Conservation (phyloP, 2,888 invertebrate species). For the Agonum fuliginosum region DNA sequence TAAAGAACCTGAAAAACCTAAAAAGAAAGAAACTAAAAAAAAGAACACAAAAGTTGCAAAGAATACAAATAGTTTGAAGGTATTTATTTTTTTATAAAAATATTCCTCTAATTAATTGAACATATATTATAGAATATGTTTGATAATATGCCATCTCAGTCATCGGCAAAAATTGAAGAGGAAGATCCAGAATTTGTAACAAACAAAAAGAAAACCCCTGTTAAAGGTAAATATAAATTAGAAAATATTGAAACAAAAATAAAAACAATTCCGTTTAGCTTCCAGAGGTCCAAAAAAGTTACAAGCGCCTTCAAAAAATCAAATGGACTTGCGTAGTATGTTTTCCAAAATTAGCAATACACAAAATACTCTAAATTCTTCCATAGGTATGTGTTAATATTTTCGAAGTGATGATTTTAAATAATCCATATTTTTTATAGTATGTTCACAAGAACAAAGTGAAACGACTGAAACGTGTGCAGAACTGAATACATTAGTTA, state of each 20-base stretch:
- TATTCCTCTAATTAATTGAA: constrained; percentile 1
- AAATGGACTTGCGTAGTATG: constrained; percentile 76
- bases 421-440: constrained; percentile 2
- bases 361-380: constrained; percentile 70
- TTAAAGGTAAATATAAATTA: not conserved
- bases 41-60: constrained; percentile 64
- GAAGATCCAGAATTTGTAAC: not conserved
- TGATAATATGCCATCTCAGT: constrained; percentile 61
- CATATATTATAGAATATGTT: constrained; percentile 65
- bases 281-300: constrained; percentile 8
- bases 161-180: not conserved
- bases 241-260: not conserved
- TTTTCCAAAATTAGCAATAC: constrained; percentile 75
- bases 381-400: constrained; percentile 68
- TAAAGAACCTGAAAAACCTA: constrained; percentile 67
- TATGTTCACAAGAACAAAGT: not conserved
- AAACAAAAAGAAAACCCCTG: constrained; percentile 7
- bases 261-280: constrained; percentile 1
- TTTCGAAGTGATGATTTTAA: not conserved
- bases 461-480: not conserved
- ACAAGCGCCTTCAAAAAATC: constrained; percentile 64
- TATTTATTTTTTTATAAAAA: constrained; percentile 32
- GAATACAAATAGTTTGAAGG: constrained; percentile 65
- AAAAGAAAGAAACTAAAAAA: constrained; percentile 56
- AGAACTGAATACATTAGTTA: constrained; percentile 42